Conservation (phyloP, 53 echinoderm and acorn worm genomes). For the Astropecten irregularis region DNA sequence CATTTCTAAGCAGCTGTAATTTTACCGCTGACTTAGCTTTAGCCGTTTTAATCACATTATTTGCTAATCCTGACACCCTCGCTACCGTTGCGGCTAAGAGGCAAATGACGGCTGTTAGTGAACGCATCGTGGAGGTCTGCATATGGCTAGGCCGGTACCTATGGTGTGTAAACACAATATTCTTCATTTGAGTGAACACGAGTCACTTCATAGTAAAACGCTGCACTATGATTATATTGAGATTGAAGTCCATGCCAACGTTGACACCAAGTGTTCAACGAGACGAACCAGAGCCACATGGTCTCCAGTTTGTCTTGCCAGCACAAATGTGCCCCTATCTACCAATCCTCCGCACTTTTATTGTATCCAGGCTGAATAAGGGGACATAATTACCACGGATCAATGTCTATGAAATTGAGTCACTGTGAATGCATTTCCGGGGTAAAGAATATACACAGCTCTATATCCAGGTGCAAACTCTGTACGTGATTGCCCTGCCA, state of each 20-base stretch:
- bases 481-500: no score
- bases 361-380: slow-evolving; percentile 6
- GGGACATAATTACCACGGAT: slow-evolving; percentile 52
- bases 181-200: no score
- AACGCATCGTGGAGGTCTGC: no score
- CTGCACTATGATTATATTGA: neutral
- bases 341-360: slow-evolving; percentile 15
- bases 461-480: slow-evolving; percentile 16
- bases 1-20: slow-evolving; percentile 29
- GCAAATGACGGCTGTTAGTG: no score
- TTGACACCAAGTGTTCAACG: no score
- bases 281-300: no score
- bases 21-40: slow-evolving; percentile 14
- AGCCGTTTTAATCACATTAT: slow-evolving; percentile 31
- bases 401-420: slow-evolving; percentile 63
- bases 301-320: no score
- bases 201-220: neutral
- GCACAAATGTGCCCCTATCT: no score
- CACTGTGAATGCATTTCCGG: slow-evolving; percentile 45
- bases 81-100: neutral
- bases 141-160: no score
- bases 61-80: slow-evolving; percentile 1
- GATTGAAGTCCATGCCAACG: slow-evolving; percentile 14
- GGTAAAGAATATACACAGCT: neutral
- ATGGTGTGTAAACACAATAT: no score